Percentiles rank a stretch among this genome's conserved stretches.
Evolutionary conservation across 2,888 invertebrate genomes (phyloP).

Genomic region (Nymphalis c-album): DNA sequence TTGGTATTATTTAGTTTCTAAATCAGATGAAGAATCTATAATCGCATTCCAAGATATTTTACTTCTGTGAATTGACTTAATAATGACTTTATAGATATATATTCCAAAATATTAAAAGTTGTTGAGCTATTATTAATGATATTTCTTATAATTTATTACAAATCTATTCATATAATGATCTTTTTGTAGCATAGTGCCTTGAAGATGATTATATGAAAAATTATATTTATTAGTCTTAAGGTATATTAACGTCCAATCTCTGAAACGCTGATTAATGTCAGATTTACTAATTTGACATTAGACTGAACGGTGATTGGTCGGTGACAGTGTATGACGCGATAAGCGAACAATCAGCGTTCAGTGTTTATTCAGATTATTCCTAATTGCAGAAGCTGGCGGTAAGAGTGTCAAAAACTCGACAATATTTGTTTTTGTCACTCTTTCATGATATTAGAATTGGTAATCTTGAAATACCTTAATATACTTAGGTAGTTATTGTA

Average conservation of each 20-base stretch:
- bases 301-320: too few relatives aligned
- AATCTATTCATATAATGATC: not conserved
- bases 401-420: not conserved
- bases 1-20: not conserved
- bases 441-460: slow-evolving; percentile 1
- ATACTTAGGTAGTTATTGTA: slow-evolving; percentile 8
- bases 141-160: slow-evolving; percentile 1
- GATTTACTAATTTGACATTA: too few relatives aligned
- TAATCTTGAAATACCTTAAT: slow-evolving; percentile 9
- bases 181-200: too few relatives aligned
- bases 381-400: too few relatives aligned
- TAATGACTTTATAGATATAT: not conserved
- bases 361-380: too few relatives aligned
- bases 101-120: slow-evolving; percentile 11
- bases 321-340: too few relatives aligned
- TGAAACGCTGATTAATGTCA: too few relatives aligned
- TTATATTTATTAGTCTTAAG: not conserved
- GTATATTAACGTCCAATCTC: not conserved
- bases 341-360: too few relatives aligned
- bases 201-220: too few relatives aligned
- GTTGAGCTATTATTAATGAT: slow-evolving; percentile 12
- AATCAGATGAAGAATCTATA: too few relatives aligned
- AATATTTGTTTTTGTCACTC: not conserved
- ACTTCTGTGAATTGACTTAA: slow-evolving; percentile 6
- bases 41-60: not conserved